phyloP scores from a whole-genome alignment of 2,888 invertebrate genomes.

The Mythimna impura region DNA sequence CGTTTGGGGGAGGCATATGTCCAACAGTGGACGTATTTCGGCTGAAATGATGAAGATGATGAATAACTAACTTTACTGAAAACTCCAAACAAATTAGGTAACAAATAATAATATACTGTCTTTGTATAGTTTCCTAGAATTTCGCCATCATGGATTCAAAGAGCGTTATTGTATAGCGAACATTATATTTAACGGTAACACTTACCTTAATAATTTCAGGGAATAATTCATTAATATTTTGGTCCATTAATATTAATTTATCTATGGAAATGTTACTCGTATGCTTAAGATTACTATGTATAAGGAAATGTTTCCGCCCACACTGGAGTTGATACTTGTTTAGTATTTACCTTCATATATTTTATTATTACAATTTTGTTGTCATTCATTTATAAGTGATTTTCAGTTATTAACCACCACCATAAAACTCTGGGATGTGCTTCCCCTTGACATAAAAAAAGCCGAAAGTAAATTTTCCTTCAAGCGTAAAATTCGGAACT shows the following conservation, averaged over 20 bases:
- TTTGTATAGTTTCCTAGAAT: constrained; percentile 2
- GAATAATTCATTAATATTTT: constrained; percentile 39
- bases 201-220: constrained; percentile 21
- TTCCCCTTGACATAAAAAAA: no score
- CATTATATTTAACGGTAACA: constrained; percentile 26
- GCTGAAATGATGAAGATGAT: no score
- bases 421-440: no score
- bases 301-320: constrained; percentile 21
- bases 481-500: no score
- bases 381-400: neutral
- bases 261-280: neutral
- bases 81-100: neutral
- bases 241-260: constrained; percentile 31
- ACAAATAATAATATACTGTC: neutral
- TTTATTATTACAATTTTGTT: neutral
- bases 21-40: no score
- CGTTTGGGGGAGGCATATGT: no score
- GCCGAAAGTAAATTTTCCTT: no score
- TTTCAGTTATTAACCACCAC: neutral
- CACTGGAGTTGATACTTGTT: neutral
- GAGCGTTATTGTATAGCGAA: constrained; percentile 13
- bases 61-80: constrained; percentile 5
- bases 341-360: no score
- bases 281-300: constrained; percentile 12
- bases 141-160: neutral